Base-by-base conservation (phyloP, 1,140 invertebrate species). In the Sipha flava region DNA sequence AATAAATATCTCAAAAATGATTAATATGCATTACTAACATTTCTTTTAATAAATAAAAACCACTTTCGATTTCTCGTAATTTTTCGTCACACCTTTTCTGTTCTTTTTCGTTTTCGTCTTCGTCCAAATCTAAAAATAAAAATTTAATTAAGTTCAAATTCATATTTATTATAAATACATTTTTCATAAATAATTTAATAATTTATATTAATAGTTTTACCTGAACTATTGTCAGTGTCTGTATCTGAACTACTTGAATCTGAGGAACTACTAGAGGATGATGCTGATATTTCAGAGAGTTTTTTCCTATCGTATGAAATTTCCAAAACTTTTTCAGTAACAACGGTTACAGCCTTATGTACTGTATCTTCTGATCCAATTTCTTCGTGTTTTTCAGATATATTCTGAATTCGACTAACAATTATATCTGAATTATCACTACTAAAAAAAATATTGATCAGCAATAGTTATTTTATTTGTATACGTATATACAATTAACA, bases 61-160 rank as follows among this genome's bases (percentile, higher is more conserved):
- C 95, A 81, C 90, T 89, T 87, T 98, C 96, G 68, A 98, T 85
- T 85, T 96, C 94, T 9, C 90, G 89, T 84, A 97, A 87, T 85
- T 95, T 94, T 83, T 95, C 92, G 75, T 95, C 87, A 83, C 93
- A 94, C 85, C 95, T 93, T 77, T 88, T 91, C 81, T 94, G 88
- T 66, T 93, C 87, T 75, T 90, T 89, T 83, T 97, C 95, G 83
- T 94, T 96, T 87, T 96, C 95, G 82, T 92, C 93, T 86, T 96
- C 94, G 86, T 98, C 95, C 90, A 98, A 92, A 86, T 97, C 96
- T 84, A 85, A 83, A 82, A 82, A 80, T 54, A 40, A 40, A 72
- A 14, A 2, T 45, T 26, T 47, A 10, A 70, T 26, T 43, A 23
- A 43, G n/a, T 45, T 26, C 0, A 29, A 70, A 45, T 47, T 12